A percentile compares a stretch with the other conserved stretches of the same genome.
These are phyloP conservation scores for Leptinotarsa undecemlineata DNA, from an alignment of 1,140 invertebrate species.

Conservation along the genomic window DNA sequence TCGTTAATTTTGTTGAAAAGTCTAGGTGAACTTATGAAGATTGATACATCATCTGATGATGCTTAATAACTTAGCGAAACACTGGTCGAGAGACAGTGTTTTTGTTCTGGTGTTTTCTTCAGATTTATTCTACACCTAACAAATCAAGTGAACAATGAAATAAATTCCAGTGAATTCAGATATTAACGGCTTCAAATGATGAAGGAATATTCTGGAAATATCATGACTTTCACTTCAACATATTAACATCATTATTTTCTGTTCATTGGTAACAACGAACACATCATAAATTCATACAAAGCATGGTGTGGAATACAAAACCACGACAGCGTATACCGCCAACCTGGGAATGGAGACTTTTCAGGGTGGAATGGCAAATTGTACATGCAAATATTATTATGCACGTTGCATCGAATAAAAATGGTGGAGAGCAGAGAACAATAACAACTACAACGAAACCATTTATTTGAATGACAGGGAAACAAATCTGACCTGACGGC, in stretches of 20 bases:
- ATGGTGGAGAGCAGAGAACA: constrained; percentile 18
- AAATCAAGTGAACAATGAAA: no score
- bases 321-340: neutral
- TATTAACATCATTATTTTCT: neutral
- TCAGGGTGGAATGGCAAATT: constrained; percentile 1
- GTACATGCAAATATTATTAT: constrained; percentile 7
- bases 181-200: neutral
- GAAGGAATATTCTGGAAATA: neutral
- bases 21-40: no score
- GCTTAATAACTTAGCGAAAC: no score
- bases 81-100: no score
- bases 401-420: neutral
- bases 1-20: no score
- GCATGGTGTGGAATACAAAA: neutral
- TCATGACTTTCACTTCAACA: neutral
- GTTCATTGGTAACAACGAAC: constrained; percentile 2
- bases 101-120: no score
- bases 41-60: no score
- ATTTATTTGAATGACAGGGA: constrained; percentile 19
- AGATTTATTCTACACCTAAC: no score
- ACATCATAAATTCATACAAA: constrained; percentile 6
- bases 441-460: constrained; percentile 15
- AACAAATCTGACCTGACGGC: constrained; percentile 24
- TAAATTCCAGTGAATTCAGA: no score
- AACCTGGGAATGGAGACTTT: neutral